These are phyloP conservation scores for Argyresthia goedartella DNA, from an alignment of 2,888 invertebrate genomes.

Conservation along the genomic window DNA sequence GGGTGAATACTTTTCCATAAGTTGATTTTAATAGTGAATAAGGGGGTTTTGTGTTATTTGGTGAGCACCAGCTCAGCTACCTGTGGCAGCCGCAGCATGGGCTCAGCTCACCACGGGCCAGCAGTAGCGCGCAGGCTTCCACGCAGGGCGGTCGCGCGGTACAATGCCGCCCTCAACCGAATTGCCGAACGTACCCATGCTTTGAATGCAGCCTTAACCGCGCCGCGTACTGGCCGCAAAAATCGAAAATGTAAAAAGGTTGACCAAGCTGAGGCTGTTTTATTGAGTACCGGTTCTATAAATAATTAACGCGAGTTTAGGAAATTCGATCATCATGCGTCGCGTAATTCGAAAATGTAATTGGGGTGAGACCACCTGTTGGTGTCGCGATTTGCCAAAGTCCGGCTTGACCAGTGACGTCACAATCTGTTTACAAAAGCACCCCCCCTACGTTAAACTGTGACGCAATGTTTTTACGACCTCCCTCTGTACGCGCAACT, in stretches of 20 bases:
- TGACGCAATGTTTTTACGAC: constrained; percentile 62
- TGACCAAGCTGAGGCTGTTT: not conserved
- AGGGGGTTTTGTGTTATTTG: no score
- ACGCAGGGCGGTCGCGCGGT: constrained; percentile 54
- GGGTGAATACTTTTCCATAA: no score
- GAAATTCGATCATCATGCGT: not conserved
- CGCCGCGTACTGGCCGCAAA: not conserved
- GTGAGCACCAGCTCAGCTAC: constrained; percentile 29
- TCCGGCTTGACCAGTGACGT: constrained; percentile 40
- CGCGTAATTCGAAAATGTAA: constrained; percentile 1
- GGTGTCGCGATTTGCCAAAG: constrained; percentile 47
- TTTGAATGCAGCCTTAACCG: not conserved
- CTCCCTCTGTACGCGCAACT: constrained; percentile 44
- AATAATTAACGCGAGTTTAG: not conserved
- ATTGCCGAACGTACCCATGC: not conserved
- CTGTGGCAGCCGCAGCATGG: constrained; percentile 40
- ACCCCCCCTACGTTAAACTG: constrained; percentile 40
- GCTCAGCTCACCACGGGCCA: constrained; percentile 30
- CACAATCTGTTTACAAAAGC: constrained; percentile 66
- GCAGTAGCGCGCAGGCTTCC: constrained; percentile 67
- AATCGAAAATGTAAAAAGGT: not conserved
- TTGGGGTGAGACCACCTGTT: constrained; percentile 49
- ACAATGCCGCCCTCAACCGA: constrained; percentile 31
- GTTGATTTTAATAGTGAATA: no score
- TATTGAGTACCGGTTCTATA: not conserved